A percentile compares a stretch with the other conserved stretches of the same genome.
Conservation (phyloP, 2,113 vertebrate species). For the Rhea pennata region DNA sequence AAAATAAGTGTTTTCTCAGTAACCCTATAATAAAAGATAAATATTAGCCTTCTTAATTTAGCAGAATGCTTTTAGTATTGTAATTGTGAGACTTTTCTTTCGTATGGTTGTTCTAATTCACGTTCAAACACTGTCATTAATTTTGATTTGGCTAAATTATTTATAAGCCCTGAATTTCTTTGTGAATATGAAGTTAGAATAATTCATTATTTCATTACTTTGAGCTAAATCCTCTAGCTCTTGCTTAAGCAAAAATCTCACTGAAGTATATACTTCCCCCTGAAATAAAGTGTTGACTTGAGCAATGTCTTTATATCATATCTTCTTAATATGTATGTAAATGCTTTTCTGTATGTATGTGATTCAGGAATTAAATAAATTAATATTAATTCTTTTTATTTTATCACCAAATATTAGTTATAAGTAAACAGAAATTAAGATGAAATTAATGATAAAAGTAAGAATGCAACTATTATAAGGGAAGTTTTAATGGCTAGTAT, state of each 20-base stretch:
- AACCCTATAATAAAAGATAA: neutral
- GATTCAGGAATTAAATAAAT: neutral
- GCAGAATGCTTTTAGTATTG: neutral
- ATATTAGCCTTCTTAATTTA: neutral
- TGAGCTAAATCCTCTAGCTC: neutral
- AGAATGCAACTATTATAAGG: neutral
- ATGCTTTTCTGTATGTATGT: neutral
- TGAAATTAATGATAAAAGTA: neutral
- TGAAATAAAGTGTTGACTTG: neutral
- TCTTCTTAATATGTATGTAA: neutral
- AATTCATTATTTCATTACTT: slow-evolving; percentile 15
- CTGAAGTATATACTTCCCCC: neutral
- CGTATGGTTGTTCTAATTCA: neutral
- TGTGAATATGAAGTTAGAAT: neutral
- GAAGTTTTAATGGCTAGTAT: neutral
- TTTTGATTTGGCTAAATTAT: slow-evolving; percentile 23
- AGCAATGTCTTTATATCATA: neutral
- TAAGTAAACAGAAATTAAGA: neutral
- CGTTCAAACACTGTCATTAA: neutral
- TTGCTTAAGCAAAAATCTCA: neutral
- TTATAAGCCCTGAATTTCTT: neutral
- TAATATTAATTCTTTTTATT: neutral
- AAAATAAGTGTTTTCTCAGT: neutral
- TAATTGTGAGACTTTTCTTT: neutral
- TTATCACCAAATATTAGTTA: neutral